Conservation (phyloP, 2,888 invertebrate genomes). For the Metellina segmentata region DNA sequence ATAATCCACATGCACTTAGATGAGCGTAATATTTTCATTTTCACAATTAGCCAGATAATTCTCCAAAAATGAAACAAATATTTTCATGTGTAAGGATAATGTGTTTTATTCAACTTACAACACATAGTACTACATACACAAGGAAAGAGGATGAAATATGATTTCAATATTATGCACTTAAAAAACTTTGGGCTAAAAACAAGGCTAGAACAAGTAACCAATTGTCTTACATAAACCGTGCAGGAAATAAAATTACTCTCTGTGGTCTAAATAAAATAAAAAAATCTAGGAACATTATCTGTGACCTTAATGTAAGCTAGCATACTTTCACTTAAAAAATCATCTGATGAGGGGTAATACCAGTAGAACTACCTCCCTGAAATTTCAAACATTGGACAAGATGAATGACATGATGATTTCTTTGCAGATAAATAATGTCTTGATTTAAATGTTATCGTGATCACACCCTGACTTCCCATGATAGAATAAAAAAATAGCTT, state of each 20-base stretch:
- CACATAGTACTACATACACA: slow-evolving; percentile 48
- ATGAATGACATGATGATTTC: slow-evolving; percentile 54
- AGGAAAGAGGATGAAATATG: slow-evolving; percentile 22
- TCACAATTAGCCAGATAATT: no score
- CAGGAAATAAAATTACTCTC: slow-evolving; percentile 45
- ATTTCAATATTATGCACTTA: slow-evolving; percentile 22
- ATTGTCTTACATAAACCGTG: slow-evolving; percentile 40
- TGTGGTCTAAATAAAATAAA: slow-evolving; percentile 41
- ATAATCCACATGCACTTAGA: no score
- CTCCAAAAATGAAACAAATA: not conserved
- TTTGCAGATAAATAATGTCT: slow-evolving; percentile 68
- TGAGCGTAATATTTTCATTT: no score
- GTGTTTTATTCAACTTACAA: slow-evolving; percentile 47
- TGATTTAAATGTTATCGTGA: slow-evolving; percentile 43
- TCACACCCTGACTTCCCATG: slow-evolving; percentile 65
- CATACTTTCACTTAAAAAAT: slow-evolving; percentile 50
- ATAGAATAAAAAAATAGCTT: slow-evolving; percentile 70
- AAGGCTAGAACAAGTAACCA: slow-evolving; percentile 21
- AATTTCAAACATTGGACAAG: slow-evolving; percentile 72
- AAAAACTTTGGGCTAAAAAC: slow-evolving; percentile 50
- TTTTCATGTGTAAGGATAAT: slow-evolving; percentile 5
- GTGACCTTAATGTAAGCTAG: slow-evolving; percentile 65
- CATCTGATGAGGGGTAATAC: slow-evolving; percentile 57
- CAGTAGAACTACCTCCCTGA: slow-evolving; percentile 69
- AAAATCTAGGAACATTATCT: slow-evolving; percentile 66